Evolutionary conservation across 2,888 invertebrate genomes (phyloP).

Genomic region (Synanthedon formicaeformis): DNA sequence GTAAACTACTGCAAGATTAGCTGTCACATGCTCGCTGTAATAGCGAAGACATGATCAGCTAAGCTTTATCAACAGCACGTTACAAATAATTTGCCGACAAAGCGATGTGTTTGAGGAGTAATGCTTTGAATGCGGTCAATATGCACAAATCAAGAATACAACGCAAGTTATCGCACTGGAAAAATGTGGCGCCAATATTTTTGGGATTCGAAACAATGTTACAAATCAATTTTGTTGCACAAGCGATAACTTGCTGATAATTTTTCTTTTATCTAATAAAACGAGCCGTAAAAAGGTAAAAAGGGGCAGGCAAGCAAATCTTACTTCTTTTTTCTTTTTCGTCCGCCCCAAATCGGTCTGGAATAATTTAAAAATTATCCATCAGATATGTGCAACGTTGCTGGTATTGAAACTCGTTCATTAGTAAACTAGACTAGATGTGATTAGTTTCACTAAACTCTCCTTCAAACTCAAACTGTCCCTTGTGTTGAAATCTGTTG

Average conservation of each 20-base stretch:
- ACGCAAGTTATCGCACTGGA: conserved; percentile 62
- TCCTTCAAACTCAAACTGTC: no score
- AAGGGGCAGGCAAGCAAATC: conserved; percentile 76
- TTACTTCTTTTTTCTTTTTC: conserved; percentile 99
- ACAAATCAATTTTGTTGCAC: conserved; percentile 38
- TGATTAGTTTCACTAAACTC: no score
- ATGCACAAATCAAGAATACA: conserved; percentile 52
- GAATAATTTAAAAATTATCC: conserved; percentile 72
- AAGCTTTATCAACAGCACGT: conserved; percentile 37
- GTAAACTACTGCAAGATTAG: conserved; percentile 43
- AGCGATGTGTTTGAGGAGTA: conserved; percentile 61
- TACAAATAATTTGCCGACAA: conserved; percentile 43
- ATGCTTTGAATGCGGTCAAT: conserved; percentile 53
- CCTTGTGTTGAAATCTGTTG: no score
- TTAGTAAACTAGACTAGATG: no score
- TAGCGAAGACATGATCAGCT: conserved; percentile 35
- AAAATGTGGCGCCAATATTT: conserved; percentile 41
- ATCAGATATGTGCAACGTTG: conserved; percentile 22
- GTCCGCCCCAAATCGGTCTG: conserved; percentile 94
- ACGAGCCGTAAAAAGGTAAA: conserved; percentile 66
- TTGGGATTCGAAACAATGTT: conserved; percentile 21
- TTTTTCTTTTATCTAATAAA: conserved; percentile 53
- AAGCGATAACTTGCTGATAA: conserved; percentile 65
- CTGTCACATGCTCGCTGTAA: conserved; percentile 28
- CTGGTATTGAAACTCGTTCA: no score